Evolutionary conservation across 2,113 vertebrate genomes (phyloP).

Genomic region (Notechis scutatus): DNA sequence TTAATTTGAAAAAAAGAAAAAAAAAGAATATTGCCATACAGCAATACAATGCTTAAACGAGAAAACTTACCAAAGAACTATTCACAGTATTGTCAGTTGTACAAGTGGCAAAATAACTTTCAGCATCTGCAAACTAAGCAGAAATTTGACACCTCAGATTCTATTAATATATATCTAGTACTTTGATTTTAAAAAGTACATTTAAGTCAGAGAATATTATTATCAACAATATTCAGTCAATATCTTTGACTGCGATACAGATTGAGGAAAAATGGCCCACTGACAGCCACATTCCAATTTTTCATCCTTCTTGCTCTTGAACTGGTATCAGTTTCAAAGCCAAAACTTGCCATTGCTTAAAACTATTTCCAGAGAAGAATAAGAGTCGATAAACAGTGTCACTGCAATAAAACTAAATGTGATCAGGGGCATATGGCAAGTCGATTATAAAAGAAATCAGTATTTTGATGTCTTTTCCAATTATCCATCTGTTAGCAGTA

Average conservation of each 20-base stretch:
- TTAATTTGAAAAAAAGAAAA: neutral
- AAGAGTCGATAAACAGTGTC: neutral
- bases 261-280: neutral
- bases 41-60: conserved; percentile 13
- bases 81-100: conserved; percentile 79
- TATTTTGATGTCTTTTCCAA: neutral
- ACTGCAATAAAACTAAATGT: neutral
- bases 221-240: neutral
- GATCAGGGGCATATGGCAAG: neutral
- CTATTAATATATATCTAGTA: neutral
- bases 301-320: neutral
- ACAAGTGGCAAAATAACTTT: conserved; percentile 86
- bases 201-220: neutral
- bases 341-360: neutral
- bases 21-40: neutral
- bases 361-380: neutral
- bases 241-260: neutral
- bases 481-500: neutral
- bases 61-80: conserved; percentile 84
- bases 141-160: conserved; percentile 33
- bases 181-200: neutral
- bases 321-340: neutral
- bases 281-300: neutral
- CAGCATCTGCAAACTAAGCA: conserved; percentile 88
- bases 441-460: neutral